phyloP scores from a whole-genome alignment of 2,797 vertebrate genomes.

The Girardinus metallicus region DNA sequence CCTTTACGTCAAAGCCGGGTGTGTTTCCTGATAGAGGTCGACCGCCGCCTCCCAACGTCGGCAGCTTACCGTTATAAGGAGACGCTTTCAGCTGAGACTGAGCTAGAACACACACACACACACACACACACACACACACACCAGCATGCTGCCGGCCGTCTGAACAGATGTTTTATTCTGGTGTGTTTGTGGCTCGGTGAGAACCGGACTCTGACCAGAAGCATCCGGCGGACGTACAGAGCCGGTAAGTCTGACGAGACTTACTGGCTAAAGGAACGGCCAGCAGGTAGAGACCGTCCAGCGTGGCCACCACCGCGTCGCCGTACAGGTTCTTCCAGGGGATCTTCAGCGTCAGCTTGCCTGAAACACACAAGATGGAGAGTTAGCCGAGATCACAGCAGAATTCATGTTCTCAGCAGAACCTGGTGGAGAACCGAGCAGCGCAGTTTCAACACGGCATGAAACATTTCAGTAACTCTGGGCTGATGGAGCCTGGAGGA shows the following conservation, averaged over 20 bases:
- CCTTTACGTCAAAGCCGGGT: too few species aligned
- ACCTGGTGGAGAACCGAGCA: not conserved
- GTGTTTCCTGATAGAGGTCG: not conserved
- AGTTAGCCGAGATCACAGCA: not conserved
- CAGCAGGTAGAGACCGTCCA: constrained; percentile 94
- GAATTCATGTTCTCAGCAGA: not conserved
- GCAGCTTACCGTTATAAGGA: constrained; percentile 68
- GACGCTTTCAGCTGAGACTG: constrained; percentile 40
- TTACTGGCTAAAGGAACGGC: constrained; percentile 94
- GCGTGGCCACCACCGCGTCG: constrained; percentile 92
- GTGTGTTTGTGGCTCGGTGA: not conserved
- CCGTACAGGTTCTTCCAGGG: constrained; percentile 98
- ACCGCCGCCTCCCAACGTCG: constrained; percentile 45
- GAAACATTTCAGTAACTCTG: too few species aligned
- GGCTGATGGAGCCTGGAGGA: too few species aligned
- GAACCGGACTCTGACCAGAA: not conserved
- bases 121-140: not conserved
- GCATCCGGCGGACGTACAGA: not conserved
- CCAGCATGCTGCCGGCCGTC: not conserved
- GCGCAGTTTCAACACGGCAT: too few species aligned
- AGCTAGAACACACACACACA: constrained; percentile 67
- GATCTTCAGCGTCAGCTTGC: constrained; percentile 95
- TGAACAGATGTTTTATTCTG: not conserved
- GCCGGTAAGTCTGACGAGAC: constrained; percentile 72
- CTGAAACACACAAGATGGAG: constrained; percentile 63